These are phyloP conservation scores for Macrostomum cliftonense DNA, from an alignment of 2,888 invertebrate species.

Conservation along the genomic window DNA sequence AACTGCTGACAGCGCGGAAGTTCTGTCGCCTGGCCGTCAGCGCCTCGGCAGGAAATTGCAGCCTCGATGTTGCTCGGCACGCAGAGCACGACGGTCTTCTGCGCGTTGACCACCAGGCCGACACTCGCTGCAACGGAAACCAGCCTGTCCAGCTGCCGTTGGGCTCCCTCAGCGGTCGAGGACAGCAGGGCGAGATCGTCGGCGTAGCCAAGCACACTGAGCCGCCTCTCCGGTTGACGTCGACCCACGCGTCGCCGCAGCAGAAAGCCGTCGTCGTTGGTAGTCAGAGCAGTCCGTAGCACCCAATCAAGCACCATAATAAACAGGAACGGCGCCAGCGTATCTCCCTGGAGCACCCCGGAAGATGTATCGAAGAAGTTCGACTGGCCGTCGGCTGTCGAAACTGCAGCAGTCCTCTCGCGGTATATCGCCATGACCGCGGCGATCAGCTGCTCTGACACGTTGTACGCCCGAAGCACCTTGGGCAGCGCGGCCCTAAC, in stretches of 20 bases:
- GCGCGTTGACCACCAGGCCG: no score
- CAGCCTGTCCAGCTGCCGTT: no score
- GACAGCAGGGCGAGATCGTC: no score
- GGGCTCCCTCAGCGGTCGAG: no score
- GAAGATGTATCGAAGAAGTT: neutral
- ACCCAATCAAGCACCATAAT: neutral
- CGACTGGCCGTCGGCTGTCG: neutral
- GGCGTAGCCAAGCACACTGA: no score
- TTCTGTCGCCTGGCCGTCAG: no score
- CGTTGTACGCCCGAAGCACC: constrained; percentile 2
- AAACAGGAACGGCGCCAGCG: constrained; percentile 1
- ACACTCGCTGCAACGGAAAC: no score
- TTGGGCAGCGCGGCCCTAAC: constrained; percentile 1
- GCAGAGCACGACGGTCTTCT: no score
- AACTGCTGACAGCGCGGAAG: no score
- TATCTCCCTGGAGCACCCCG: neutral
- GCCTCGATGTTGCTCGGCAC: no score
- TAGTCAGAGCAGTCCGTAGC: neutral
- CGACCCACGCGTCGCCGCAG: neutral
- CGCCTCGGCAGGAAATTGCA: no score
- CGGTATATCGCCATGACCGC: neutral
- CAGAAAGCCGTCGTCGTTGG: neutral
- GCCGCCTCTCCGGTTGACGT: no score
- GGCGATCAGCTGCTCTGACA: neutral
- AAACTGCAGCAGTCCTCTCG: neutral